Percentiles rank a stretch among this genome's conserved stretches.
phyloP scores from a whole-genome alignment of 2,797 vertebrate species.

The Lycodopsis pacificus region DNA sequence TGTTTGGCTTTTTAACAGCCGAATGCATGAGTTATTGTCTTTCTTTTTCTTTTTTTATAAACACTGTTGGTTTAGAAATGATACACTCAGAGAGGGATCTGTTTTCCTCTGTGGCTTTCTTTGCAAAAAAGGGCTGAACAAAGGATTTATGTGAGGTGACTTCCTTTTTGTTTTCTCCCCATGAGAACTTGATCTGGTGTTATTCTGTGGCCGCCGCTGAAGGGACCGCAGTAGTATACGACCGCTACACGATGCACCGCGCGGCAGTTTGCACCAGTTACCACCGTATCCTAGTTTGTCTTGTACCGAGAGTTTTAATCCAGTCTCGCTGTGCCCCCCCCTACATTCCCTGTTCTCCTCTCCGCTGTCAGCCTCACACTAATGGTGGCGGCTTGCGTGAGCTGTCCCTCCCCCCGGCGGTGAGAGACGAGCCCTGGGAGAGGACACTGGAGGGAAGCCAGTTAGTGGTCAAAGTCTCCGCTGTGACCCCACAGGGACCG shows the following conservation, averaged over 20 bases:
- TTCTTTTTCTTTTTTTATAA: slow-evolving; percentile 48
- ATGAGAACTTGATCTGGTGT: slow-evolving; percentile 80
- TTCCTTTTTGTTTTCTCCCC: slow-evolving; percentile 72
- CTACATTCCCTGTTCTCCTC: slow-evolving; percentile 8
- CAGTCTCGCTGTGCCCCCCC: background rate
- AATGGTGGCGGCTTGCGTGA: slow-evolving; percentile 41
- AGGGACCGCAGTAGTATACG: slow-evolving; percentile 49
- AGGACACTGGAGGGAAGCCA: slow-evolving; percentile 62
- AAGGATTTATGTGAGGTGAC: slow-evolving; percentile 83
- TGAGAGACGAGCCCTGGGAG: slow-evolving; percentile 46
- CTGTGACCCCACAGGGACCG: slow-evolving; percentile 66
- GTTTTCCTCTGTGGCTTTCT: slow-evolving; percentile 79
- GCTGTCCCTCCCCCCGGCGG: slow-evolving; percentile 3
- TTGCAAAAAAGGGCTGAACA: slow-evolving; percentile 73
- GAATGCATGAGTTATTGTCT: slow-evolving; percentile 62
- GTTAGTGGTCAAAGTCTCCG: slow-evolving; percentile 64
- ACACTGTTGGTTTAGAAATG: slow-evolving; percentile 74
- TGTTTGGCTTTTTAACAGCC: slow-evolving; percentile 65
- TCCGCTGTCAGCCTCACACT: slow-evolving; percentile 18
- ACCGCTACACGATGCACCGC: slow-evolving; percentile 18
- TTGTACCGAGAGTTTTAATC: slow-evolving; percentile 21
- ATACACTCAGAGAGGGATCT: slow-evolving; percentile 76
- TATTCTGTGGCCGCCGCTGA: slow-evolving; percentile 68
- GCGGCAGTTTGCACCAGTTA: slow-evolving; percentile 31
- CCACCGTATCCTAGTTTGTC: slow-evolving; percentile 12